Evolutionary conservation across 1,140 invertebrate genomes (phyloP).

Genomic region (Odontomachus brunneus): DNA sequence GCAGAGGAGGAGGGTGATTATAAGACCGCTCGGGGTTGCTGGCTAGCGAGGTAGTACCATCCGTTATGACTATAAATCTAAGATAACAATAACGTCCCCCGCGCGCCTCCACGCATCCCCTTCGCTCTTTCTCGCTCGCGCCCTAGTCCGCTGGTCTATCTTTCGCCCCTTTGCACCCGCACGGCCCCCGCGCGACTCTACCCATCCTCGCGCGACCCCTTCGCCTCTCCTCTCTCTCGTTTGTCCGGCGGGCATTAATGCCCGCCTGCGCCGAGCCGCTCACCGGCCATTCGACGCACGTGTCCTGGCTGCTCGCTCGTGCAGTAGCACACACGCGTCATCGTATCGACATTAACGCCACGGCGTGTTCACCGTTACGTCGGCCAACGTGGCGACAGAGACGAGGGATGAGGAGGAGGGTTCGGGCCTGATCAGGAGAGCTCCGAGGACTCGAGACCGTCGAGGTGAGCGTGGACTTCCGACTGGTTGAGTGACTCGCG

Average conservation of each 20-base stretch:
- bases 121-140: slow-evolving; percentile 64
- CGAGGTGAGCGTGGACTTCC: slow-evolving; percentile 10
- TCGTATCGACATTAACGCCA: slow-evolving; percentile 74
- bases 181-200: slow-evolving; percentile 36
- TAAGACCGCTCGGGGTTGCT: slow-evolving; percentile 85
- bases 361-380: slow-evolving; percentile 50
- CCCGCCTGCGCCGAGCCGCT: slow-evolving; percentile 73
- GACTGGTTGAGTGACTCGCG: too few species aligned
- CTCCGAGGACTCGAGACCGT: slow-evolving; percentile 16
- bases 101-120: slow-evolving; percentile 68
- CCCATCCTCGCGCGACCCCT: slow-evolving; percentile 41
- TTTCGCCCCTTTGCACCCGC: slow-evolving; percentile 46
- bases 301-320: slow-evolving; percentile 70
- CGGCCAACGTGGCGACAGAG: slow-evolving; percentile 32
- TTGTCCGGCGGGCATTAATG: slow-evolving; percentile 81
- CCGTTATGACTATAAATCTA: slow-evolving; percentile 86
- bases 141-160: slow-evolving; percentile 46
- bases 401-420: background rate
- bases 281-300: slow-evolving; percentile 81
- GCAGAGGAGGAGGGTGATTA: slow-evolving; percentile 83
- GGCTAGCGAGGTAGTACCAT: slow-evolving; percentile 84
- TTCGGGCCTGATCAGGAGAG: slow-evolving; percentile 40
- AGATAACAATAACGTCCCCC: slow-evolving; percentile 85
- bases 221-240: slow-evolving; percentile 69
- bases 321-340: slow-evolving; percentile 65